phyloP scores from a whole-genome alignment of 2,113 vertebrate species.

The Emydura subglobosa region DNA sequence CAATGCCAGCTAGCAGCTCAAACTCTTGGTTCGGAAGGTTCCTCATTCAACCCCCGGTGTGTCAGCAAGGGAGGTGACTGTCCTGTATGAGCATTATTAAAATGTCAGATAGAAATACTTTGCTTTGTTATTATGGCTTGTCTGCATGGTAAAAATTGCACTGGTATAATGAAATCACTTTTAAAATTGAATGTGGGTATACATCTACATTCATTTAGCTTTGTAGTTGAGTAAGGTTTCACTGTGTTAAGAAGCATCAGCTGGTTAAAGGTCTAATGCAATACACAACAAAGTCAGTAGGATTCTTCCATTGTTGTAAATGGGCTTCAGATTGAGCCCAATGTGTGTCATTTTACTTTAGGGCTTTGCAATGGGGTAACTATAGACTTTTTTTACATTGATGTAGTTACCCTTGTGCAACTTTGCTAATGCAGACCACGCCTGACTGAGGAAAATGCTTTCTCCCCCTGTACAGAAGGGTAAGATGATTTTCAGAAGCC shows the following conservation, averaged over 20 bases:
- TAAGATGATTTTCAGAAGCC: background rate
- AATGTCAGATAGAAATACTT: background rate
- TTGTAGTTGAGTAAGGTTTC: background rate
- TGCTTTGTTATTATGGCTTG: fast-evolving
- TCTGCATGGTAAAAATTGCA: background rate
- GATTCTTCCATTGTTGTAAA: slow-evolving; percentile 8
- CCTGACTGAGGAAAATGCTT: slow-evolving; percentile 1
- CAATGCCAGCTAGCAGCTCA: background rate
- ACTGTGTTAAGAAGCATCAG: background rate
- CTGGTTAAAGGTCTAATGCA: background rate
- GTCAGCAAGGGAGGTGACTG: background rate
- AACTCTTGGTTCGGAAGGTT: background rate
- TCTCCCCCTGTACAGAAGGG: background rate
- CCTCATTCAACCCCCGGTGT: background rate
- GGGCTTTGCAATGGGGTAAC: slow-evolving; percentile 18
- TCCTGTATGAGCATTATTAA: background rate
- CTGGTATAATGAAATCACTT: background rate
- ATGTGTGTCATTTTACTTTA: background rate
- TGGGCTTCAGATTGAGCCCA: background rate
- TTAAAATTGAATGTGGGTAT: background rate
- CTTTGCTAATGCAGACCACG: background rate
- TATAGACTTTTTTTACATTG: slow-evolving; percentile 33
- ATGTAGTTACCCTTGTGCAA: slow-evolving; percentile 33
- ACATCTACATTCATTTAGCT: background rate
- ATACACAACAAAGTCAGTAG: background rate